These are phyloP conservation scores for Phoxinus phoxinus DNA, from an alignment of 2,113 vertebrate genomes.

Conservation along the genomic window DNA sequence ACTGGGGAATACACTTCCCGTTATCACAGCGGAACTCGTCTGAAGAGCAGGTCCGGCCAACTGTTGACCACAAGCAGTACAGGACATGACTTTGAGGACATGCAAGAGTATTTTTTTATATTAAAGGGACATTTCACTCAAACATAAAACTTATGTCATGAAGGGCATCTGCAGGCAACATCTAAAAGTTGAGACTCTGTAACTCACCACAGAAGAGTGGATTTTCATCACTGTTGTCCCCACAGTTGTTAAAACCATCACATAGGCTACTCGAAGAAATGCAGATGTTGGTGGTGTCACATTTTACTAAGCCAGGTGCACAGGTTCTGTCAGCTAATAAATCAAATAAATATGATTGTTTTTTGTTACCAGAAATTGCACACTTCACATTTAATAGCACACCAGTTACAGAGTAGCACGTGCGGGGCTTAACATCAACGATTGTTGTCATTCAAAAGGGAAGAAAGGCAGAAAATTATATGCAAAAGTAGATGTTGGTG, in stretches of 20 bases:
- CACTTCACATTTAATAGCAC: neutral
- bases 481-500: neutral
- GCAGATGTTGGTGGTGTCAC: constrained; percentile 88
- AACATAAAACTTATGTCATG: neutral
- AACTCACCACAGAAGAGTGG: constrained; percentile 92
- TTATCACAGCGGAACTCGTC: constrained; percentile 87
- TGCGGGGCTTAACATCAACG: neutral
- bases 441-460: neutral
- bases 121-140: neutral
- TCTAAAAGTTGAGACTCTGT: constrained; percentile 71
- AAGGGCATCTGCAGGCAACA: constrained; percentile 54
- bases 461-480: neutral
- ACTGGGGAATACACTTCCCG: constrained; percentile 86
- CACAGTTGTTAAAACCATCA: constrained; percentile 96
- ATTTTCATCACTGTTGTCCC: constrained; percentile 98
- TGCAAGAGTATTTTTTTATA: neutral
- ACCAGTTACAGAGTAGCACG: neutral
- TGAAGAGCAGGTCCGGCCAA: constrained; percentile 82
- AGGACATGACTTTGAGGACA: constrained; percentile 1
- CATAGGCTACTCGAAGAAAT: constrained; percentile 90
- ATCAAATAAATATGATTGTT: constrained; percentile 17
- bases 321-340: constrained; percentile 84
- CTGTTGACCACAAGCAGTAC: constrained; percentile 66
- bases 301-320: constrained; percentile 82
- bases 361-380: neutral